These are phyloP conservation scores for Colletes latitarsis DNA, from an alignment of 1,140 invertebrate genomes.

Conservation along the genomic window DNA sequence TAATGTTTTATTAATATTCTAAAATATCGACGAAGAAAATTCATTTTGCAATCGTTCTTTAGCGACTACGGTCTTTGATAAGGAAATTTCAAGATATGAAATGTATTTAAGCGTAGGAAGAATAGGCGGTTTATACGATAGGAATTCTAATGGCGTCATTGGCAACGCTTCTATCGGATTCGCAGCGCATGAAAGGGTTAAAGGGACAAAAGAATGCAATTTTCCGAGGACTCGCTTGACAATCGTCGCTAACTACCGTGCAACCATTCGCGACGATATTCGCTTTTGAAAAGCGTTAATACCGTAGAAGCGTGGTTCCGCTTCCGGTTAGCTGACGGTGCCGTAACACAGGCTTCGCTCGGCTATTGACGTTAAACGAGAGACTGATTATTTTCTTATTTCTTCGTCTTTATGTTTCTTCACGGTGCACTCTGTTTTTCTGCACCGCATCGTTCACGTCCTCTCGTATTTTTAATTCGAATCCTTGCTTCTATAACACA, in stretches of 20 bases:
- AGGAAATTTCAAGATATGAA: no score
- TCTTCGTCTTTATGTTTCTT: not conserved
- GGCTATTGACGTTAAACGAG: conserved; percentile 32
- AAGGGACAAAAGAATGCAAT: conserved; percentile 12
- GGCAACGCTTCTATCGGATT: not conserved
- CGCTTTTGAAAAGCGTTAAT: conserved; percentile 29
- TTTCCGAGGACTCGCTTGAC: conserved; percentile 16
- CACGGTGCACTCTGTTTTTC: not conserved
- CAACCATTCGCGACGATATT: conserved; percentile 29
- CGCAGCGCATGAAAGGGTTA: not conserved
- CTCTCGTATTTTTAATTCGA: not conserved
- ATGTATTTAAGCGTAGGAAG: not conserved
- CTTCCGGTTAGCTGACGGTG: conserved; percentile 48
- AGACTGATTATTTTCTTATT: conserved; percentile 26
- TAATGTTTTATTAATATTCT: no score
- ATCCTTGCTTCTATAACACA: no score
- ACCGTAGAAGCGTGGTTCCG: conserved; percentile 48
- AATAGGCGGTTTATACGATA: not conserved
- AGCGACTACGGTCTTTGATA: no score
- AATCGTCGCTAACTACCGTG: conserved; percentile 18
- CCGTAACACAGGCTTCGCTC: conserved; percentile 17
- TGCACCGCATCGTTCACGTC: not conserved
- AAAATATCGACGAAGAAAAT: no score
- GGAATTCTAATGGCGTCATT: not conserved
- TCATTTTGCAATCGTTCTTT: no score